Conservation (phyloP, 2,888 invertebrate genomes). For the Sepiola atlantica region DNA sequence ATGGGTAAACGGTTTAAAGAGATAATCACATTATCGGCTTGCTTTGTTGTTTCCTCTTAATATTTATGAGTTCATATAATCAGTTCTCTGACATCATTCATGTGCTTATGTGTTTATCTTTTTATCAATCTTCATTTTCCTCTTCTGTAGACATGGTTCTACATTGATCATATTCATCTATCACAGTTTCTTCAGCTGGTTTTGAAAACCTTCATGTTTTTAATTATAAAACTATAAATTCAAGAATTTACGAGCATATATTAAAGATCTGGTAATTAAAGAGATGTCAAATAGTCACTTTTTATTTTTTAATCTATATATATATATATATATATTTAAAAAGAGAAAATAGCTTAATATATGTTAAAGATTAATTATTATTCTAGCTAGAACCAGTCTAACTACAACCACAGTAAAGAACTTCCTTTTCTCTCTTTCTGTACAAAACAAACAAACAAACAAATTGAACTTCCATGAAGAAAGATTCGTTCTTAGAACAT, state of each 20-base stretch:
- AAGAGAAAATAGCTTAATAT: too few relatives aligned
- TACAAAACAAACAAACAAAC: too few relatives aligned
- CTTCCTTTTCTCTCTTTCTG: too few relatives aligned
- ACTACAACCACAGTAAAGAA: too few relatives aligned
- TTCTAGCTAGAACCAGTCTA: too few relatives aligned
- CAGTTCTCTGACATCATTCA: background rate
- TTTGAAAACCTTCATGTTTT: background rate
- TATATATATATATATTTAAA: too few relatives aligned
- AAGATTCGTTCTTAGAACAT: too few relatives aligned
- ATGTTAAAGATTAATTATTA: background rate
- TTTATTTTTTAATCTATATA: too few relatives aligned
- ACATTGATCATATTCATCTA: background rate
- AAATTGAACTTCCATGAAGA: too few relatives aligned
- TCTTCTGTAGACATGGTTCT: background rate
- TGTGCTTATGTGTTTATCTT: background rate
- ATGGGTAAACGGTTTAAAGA: background rate
- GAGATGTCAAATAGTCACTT: background rate
- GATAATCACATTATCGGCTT: background rate
- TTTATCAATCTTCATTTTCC: background rate
- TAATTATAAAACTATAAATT: background rate
- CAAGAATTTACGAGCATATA: background rate
- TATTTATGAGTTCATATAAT: background rate
- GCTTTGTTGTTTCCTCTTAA: background rate
- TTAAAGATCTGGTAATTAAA: background rate
- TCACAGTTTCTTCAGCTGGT: background rate